These are phyloP conservation scores for Ploceus nigricollis DNA, from an alignment of 2,113 vertebrate genomes.

Conservation along the genomic window DNA sequence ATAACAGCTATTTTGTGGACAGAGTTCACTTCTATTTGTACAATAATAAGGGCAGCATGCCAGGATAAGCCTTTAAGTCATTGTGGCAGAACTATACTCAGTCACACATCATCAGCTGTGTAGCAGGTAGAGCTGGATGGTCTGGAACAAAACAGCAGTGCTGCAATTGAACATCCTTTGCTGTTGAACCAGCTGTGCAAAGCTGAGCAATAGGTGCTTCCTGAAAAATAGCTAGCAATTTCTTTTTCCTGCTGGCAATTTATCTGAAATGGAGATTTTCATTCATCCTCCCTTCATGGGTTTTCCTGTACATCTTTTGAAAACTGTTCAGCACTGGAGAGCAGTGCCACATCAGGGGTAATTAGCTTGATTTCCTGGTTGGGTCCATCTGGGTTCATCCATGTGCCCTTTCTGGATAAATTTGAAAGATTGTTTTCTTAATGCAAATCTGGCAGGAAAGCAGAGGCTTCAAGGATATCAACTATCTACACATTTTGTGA, in stretches of 20 bases:
- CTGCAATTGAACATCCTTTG: not conserved
- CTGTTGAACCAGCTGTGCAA: not conserved
- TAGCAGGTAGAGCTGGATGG: not conserved
- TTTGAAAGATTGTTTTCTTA: not conserved
- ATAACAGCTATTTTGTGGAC: not conserved
- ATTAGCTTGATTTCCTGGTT: not conserved
- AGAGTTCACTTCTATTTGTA: not conserved
- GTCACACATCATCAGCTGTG: not conserved
- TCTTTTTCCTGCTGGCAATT: not conserved
- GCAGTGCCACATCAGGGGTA: not conserved
- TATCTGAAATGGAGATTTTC: not conserved
- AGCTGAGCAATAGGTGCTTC: not conserved
- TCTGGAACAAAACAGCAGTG: not conserved
- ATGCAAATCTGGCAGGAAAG: not conserved
- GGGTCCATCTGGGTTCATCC: not conserved
- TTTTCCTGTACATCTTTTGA: not conserved
- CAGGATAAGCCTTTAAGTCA: not conserved
- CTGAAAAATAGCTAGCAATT: not conserved
- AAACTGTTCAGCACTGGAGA: not conserved
- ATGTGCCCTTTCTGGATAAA: not conserved
- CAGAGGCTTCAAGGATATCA: not conserved
- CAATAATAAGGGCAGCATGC: not conserved
- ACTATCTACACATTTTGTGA: not conserved
- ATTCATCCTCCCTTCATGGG: not conserved
- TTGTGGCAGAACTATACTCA: not conserved